Percentiles rank a stretch among this genome's conserved stretches.
These are phyloP conservation scores for Nephrotoma appendiculata DNA, from an alignment of 2,888 invertebrate species.

Conservation along the genomic window DNA sequence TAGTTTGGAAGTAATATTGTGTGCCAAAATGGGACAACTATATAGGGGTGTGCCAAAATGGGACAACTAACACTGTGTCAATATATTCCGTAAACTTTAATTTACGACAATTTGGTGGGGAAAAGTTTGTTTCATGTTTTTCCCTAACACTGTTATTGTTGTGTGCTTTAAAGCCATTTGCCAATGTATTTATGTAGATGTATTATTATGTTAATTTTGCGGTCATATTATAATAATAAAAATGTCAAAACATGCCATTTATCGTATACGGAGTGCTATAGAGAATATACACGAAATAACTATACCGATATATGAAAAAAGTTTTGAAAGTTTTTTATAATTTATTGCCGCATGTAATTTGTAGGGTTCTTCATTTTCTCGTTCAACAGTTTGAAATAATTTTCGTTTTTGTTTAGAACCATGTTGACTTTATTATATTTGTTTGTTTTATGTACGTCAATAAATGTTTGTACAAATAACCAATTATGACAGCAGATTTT, in stretches of 20 bases:
- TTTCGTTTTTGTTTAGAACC: not conserved
- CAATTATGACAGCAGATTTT: not conserved
- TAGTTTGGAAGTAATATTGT: not conserved
- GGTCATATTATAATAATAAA: not conserved
- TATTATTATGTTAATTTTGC: not conserved
- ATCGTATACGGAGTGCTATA: not conserved
- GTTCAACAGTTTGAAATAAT: not conserved
- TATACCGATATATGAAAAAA: not conserved
- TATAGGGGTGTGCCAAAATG: not conserved
- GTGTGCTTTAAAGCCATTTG: not conserved
- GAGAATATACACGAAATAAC: not conserved
- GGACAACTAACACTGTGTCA: not conserved
- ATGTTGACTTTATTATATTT: not conserved
- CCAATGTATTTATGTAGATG: not conserved
- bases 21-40: not conserved
- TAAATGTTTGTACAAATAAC: not conserved
- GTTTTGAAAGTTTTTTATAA: not conserved
- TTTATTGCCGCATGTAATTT: not conserved
- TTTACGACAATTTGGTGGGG: not conserved
- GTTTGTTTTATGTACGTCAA: not conserved
- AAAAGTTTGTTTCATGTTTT: not conserved
- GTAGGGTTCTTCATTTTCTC: not conserved
- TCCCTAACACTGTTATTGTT: not conserved
- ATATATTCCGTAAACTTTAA: not conserved
- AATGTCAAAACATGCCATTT: not conserved